phyloP scores from a whole-genome alignment of 1,140 invertebrate species.

The Drosophila ercepeae region DNA sequence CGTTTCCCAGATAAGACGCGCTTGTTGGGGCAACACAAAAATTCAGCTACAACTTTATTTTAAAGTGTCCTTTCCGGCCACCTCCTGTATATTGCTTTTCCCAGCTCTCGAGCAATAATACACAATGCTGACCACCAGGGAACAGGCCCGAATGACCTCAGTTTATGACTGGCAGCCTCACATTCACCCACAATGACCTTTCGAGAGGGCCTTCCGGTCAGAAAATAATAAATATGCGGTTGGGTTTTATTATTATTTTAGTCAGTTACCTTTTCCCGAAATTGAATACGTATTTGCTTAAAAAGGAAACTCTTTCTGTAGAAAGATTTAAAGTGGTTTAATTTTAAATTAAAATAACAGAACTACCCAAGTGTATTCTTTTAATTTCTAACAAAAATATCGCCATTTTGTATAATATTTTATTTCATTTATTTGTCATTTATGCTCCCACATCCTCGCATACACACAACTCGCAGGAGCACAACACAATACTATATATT shows the following conservation, averaged over 20 bases:
- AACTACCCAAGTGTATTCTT: conserved; percentile 1
- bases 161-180: conserved; percentile 16
- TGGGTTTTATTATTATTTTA: background rate
- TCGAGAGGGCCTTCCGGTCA: conserved; percentile 8
- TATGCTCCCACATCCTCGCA: conserved; percentile 7
- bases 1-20: conserved; percentile 7
- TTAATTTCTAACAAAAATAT: conserved; percentile 50
- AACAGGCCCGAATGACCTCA: conserved; percentile 15
- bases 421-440: conserved; percentile 62
- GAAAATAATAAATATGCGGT: background rate
- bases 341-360: no score
- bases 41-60: conserved; percentile 11
- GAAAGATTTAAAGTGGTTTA: no score
- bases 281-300: no score
- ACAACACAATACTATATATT: conserved; percentile 56
- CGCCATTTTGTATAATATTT: conserved; percentile 64
- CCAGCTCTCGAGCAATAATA: conserved; percentile 5
- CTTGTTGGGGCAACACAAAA: conserved; percentile 7
- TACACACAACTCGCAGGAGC: background rate
- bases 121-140: conserved; percentile 5
- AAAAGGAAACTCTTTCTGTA: background rate
- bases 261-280: background rate
- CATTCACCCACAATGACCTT: conserved; percentile 1
- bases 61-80: background rate
- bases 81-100: background rate